Base-by-base conservation (phyloP, 1,140 invertebrate genomes). In the Melipona quadrifasciata region DNA sequence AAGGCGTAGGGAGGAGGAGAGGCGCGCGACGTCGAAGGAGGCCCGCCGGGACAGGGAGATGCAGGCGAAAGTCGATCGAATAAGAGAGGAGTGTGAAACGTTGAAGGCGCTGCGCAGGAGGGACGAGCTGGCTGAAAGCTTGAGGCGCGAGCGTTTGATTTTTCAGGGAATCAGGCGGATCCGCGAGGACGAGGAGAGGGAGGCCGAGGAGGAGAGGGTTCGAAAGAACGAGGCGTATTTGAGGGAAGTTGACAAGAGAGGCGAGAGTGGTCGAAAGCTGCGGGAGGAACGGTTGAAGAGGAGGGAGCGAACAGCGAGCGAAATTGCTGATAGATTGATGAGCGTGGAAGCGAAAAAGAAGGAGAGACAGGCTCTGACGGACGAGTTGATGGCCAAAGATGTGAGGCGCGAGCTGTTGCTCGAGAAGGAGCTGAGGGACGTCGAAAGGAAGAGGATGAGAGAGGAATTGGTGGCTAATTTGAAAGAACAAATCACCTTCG, bases 371-470 rank as follows among this genome's bases (percentile, higher is more conserved):
- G 51, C 55, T 67, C 72, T 92, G 31, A 61, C 93, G 12, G 34
- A 51, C 3, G 92, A 94, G n/a, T 87, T 94, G 27, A 76, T 93
- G 2, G 64, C 86, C 0, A 91, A 92, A 51, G 92, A 94, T 19
- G 84, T 91, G 10, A 86, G 61, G 24, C 65, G 81, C 0, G 90
- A 92, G 24, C 64, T 80, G 5, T n/a, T 85, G 61, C 70, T 89
- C 2, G 81, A 61, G 1, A 89, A 89, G 11, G 51, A 81, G 19
- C 84, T 90, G 19, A 81, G 86, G 21, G 57, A 78, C 14, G 58
- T 79, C 8, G 70, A 70, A 12, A 87, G 84, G 1, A 72, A 24
- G 21, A 90, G 39, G 55, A 90, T 87, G 83, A 78, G 19, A 65
- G 65, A 84, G 27, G 83, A 92, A 55, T 70, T 92, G 21, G 86